Conservation (phyloP, 2,113 vertebrate genomes). For the Mungos mungo region DNA sequence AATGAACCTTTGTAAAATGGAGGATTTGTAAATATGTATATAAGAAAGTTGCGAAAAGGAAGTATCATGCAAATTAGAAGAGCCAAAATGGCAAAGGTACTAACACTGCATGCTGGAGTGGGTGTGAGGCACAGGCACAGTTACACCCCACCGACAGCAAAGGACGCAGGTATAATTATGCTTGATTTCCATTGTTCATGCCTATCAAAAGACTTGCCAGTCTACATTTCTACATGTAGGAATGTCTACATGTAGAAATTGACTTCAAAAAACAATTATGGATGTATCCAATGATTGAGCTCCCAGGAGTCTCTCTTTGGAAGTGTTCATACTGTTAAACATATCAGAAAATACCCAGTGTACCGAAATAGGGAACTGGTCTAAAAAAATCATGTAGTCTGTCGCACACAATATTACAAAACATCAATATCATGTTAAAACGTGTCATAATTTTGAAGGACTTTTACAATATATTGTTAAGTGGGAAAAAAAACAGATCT, state of each 20-base stretch:
- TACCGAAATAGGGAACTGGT: background rate
- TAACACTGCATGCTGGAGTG: too few species aligned
- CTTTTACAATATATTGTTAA: background rate
- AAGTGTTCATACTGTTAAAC: background rate
- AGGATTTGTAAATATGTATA: background rate
- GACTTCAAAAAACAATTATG: background rate
- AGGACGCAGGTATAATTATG: background rate
- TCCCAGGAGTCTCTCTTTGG: background rate
- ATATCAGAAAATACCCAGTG: background rate
- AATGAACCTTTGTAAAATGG: background rate
- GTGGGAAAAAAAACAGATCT: background rate
- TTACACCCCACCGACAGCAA: background rate
- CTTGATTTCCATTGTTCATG: background rate
- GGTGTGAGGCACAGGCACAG: background rate
- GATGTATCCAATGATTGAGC: background rate
- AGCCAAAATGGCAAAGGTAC: background rate
- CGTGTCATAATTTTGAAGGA: background rate
- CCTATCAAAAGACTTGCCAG: background rate
- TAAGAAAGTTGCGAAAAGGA: background rate
- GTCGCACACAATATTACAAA: background rate
- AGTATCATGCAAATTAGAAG: background rate
- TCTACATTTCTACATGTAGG: background rate
- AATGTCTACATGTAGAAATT: background rate
- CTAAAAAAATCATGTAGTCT: background rate
- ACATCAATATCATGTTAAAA: background rate